Conservation (phyloP, 2,888 invertebrate species). For the Cheilosia vernalis region DNA sequence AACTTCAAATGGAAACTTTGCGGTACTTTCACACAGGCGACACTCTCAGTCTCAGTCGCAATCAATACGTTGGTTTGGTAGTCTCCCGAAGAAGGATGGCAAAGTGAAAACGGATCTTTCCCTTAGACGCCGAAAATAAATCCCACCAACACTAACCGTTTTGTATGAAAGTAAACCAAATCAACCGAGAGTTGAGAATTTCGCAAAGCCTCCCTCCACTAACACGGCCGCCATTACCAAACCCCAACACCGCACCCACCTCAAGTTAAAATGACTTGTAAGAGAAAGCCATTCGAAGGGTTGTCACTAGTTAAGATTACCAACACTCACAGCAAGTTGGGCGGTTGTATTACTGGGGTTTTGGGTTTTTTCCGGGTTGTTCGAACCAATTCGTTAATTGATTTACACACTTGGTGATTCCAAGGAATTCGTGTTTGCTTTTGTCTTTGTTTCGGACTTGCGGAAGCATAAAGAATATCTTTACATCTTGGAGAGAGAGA, state of each 20-base stretch:
- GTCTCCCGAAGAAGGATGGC: not conserved
- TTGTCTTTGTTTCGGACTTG: not conserved
- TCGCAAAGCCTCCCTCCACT: not conserved
- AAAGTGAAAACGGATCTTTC: not conserved
- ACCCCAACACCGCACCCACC: not conserved
- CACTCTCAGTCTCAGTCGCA: not conserved
- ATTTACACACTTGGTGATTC: slow-evolving; percentile 17
- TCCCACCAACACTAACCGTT: not conserved
- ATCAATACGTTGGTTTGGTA: not conserved
- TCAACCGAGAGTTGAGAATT: not conserved
- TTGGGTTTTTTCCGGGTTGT: not conserved
- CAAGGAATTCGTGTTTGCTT: slow-evolving; percentile 10
- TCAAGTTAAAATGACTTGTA: not conserved
- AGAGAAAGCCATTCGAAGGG: not conserved
- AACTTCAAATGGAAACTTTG: not conserved
- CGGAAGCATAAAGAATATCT: not conserved
- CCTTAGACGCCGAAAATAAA: not conserved
- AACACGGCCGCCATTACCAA: not conserved
- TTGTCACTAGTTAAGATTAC: not conserved
- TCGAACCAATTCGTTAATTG: slow-evolving; percentile 15
- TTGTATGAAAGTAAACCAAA: not conserved
- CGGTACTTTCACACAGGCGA: not conserved
- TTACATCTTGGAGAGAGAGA: not conserved
- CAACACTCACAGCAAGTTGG: not conserved
- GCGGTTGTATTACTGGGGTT: not conserved